phyloP scores from a whole-genome alignment of 2,113 vertebrate genomes.

The Callipepla californica region DNA sequence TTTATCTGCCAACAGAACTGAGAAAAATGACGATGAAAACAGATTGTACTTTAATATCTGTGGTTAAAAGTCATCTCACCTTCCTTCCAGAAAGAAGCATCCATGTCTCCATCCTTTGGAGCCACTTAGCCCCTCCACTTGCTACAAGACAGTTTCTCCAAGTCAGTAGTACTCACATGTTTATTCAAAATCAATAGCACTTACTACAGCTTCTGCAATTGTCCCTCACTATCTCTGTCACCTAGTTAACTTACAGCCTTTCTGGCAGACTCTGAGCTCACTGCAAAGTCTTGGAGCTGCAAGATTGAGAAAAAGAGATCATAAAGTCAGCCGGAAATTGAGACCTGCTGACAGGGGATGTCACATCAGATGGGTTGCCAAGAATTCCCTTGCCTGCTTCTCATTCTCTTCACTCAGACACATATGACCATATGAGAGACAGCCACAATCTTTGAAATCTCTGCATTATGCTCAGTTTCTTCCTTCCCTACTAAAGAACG shows the following conservation, averaged over 20 bases:
- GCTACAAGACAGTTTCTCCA: not conserved
- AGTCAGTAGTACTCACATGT: conserved; percentile 27
- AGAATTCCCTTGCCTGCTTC: conserved; percentile 2
- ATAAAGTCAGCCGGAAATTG: not conserved
- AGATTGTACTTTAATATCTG: not conserved
- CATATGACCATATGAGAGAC: not conserved
- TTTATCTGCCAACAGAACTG: not conserved
- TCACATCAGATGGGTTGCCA: conserved; percentile 3
- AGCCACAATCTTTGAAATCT: not conserved
- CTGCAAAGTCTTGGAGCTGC: not conserved
- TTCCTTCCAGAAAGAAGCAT: not conserved
- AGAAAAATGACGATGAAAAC: not conserved
- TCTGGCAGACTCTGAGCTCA: not conserved
- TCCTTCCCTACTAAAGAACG: not conserved
- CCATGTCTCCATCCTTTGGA: not conserved
- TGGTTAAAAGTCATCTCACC: not conserved
- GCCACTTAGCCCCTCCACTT: not conserved
- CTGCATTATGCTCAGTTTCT: not conserved
- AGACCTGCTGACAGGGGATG: not conserved
- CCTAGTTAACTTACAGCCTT: conserved; percentile 37
- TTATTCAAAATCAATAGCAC: conserved; percentile 59
- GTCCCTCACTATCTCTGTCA: not conserved
- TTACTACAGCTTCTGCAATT: conserved; percentile 60
- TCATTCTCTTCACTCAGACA: not conserved
- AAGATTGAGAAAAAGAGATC: conserved; percentile 11